phyloP scores from a whole-genome alignment of 2,113 vertebrate species.

The Pandion haliaetus region DNA sequence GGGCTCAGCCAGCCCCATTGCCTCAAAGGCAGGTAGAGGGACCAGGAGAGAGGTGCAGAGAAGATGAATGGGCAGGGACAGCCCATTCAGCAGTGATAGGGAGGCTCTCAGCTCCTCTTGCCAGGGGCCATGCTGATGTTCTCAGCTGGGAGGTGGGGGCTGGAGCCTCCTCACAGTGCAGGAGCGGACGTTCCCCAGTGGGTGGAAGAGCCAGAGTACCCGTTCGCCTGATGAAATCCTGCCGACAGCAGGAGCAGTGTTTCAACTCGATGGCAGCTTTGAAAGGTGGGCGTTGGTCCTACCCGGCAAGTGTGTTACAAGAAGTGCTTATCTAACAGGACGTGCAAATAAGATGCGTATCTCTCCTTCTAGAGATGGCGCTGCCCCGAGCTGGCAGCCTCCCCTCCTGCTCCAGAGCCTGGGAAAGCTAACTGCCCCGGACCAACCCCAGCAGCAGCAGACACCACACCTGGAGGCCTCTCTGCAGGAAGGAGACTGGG shows the following conservation, averaged over 20 bases:
- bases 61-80: not conserved
- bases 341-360: accelerated
- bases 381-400: not conserved
- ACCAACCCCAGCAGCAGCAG: not conserved
- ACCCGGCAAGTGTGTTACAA: not conserved
- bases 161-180: not conserved
- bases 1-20: not conserved
- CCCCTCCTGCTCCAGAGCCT: not conserved
- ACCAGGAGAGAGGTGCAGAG: not conserved
- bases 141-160: not conserved
- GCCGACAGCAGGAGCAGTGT: not conserved
- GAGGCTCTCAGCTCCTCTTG: not conserved
- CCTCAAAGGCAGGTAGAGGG: accelerated
- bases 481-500: not conserved
- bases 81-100: accelerated
- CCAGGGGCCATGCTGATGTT: not conserved
- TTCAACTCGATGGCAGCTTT: not conserved
- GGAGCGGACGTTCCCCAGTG: accelerated
- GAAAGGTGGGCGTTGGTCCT: not conserved
- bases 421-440: not conserved
- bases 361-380: not conserved
- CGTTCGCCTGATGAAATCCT: not conserved
- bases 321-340: not conserved
- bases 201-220: not conserved
- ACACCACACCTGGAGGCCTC: not conserved